Evolutionary conservation across 2,888 invertebrate genomes (phyloP).

Genomic region (Cylloceria caligata): DNA sequence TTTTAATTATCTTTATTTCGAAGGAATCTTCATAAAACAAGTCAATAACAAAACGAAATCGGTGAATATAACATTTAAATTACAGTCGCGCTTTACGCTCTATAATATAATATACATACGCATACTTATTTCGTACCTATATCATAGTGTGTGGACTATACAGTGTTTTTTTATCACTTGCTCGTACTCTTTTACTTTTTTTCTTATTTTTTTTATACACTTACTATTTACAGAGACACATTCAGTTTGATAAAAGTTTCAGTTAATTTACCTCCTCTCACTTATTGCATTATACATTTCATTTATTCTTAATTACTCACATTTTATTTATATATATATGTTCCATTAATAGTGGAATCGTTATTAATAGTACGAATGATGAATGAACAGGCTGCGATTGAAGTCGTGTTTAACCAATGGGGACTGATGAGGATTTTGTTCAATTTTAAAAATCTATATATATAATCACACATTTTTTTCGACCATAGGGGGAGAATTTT

Average conservation of each 20-base stretch:
- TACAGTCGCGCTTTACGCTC: slow-evolving; percentile 26
- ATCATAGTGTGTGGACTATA: slow-evolving; percentile 11
- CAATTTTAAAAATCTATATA: background rate
- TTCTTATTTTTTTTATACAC: slow-evolving; percentile 18
- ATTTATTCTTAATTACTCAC: slow-evolving; percentile 27
- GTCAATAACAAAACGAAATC: slow-evolving; percentile 30
- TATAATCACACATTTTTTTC: background rate
- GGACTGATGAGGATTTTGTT: background rate
- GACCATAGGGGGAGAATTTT: background rate
- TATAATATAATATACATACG: slow-evolving; percentile 23
- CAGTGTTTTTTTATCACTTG: slow-evolving; percentile 15
- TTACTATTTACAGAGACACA: slow-evolving; percentile 35
- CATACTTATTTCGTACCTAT: slow-evolving; percentile 14
- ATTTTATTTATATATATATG: slow-evolving; percentile 8
- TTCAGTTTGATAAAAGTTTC: slow-evolving; percentile 34
- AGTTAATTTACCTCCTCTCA: slow-evolving; percentile 24
- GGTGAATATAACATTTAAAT: slow-evolving; percentile 27
- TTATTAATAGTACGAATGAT: slow-evolving; percentile 4
- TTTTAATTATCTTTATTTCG: slow-evolving; percentile 23
- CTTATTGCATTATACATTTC: slow-evolving; percentile 33
- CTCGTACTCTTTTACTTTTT: slow-evolving; percentile 16
- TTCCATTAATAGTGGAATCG: slow-evolving; percentile 8
- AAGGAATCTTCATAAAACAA: slow-evolving; percentile 16
- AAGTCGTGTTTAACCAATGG: background rate
- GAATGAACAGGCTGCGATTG: background rate